Conservation (phyloP, 2,113 vertebrate genomes). For the Cyprinus carpio region DNA sequence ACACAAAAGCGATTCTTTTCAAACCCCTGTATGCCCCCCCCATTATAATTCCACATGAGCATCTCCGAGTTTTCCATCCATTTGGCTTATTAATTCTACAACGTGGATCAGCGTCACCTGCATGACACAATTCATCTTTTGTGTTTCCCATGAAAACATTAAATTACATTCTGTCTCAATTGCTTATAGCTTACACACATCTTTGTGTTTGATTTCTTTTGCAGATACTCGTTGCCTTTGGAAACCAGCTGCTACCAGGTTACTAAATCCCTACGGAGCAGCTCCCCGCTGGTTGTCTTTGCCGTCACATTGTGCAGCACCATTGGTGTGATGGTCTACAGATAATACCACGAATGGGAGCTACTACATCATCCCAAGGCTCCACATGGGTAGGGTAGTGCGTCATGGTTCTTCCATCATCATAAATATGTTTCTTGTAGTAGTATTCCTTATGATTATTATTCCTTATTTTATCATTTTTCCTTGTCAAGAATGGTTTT, state of each 20-base stretch:
- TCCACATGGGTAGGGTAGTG: conserved; percentile 12
- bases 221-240: conserved; percentile 45
- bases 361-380: conserved; percentile 42
- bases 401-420: conserved; percentile 21
- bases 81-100: conserved; percentile 49
- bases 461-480: background rate
- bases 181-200: conserved; percentile 27
- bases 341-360: conserved; percentile 50
- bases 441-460: background rate
- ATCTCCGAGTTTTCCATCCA: conserved; percentile 22
- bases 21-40: background rate
- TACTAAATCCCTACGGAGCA: conserved; percentile 33
- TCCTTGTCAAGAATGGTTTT: background rate
- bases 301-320: conserved; percentile 23
- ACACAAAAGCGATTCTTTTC: conserved; percentile 29
- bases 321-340: conserved; percentile 36
- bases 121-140: conserved; percentile 24
- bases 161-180: conserved; percentile 26
- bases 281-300: conserved; percentile 37
- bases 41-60: conserved; percentile 34
- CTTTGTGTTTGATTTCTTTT: conserved; percentile 54
- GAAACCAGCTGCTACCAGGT: conserved; percentile 54
- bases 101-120: background rate
- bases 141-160: conserved; percentile 5
- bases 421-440: background rate